Base-by-base conservation (phyloP, 2,113 vertebrate genomes). In the Tupaia tana region DNA sequence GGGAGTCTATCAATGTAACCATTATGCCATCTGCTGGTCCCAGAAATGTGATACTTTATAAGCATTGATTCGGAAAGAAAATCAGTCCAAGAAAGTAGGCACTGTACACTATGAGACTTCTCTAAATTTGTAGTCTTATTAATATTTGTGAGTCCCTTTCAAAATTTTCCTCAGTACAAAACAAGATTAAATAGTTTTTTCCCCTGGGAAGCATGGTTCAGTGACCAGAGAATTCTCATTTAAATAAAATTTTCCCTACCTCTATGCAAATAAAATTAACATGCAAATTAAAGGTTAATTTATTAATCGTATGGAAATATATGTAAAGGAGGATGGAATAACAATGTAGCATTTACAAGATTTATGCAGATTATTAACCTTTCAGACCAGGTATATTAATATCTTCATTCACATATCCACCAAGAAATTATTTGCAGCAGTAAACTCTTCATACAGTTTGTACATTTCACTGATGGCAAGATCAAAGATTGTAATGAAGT, bases 301-400 rank as follows among this genome's bases (percentile, higher is more conserved):
- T 96, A 93, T 90, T 91, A 97, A 89, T 91, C 19, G 34, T 19
- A 95, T 93, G 77, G 70, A 94, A 96, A 97, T 95, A 92, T 22
- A 93, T 89, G 75, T 64, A 94, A 74, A 93, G 4, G 2, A 79
- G 7, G 12, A 31, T 91, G 9, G 79, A 77, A 84, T 88, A 70
- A 89, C 2, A 0, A 56, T 74, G 27, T 56, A 86, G 43, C 63
- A 83, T 93, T 93, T 93, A 93, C 58, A 82, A 95, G 69, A 85
- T 73, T 88, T 93, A 90, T 82, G 73, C 69, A 71, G 64, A 87
- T 9, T 93, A 85, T 22, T 90, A 90, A 89, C 88, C 52, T 95
- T 96, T 79, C 31, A 80, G 82, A 61, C 73, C 63, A 84, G 31
- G 66, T n/a, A 64, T n/a, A 93, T 20, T 67, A 56, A 43, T 63